Evolutionary conservation across 64 coral and sea anemone genomes (phyloP).

Genomic region (Catalaphyllia jardinei): DNA sequence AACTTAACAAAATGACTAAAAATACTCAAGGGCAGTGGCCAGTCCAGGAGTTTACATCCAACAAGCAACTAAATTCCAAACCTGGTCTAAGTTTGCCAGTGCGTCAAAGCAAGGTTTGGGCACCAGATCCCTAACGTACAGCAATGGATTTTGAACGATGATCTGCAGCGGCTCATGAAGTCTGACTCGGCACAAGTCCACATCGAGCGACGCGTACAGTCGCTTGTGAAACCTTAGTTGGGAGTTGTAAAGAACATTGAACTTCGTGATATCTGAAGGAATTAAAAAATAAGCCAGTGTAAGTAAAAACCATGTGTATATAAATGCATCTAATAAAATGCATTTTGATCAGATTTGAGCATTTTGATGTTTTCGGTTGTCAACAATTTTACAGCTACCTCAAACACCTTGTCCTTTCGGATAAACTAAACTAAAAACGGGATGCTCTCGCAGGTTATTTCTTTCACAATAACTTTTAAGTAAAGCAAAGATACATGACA

Average conservation of each 20-base stretch:
- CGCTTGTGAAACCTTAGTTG: constrained; percentile 78
- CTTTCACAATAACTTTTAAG: too few relatives aligned
- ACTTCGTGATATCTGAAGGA: constrained; percentile 62
- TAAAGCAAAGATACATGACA: too few relatives aligned
- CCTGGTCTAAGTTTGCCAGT: constrained; percentile 88
- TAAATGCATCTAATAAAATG: too few relatives aligned
- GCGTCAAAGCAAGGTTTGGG: constrained; percentile 92
- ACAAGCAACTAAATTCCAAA: background rate
- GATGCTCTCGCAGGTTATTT: too few relatives aligned
- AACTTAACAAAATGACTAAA: background rate
- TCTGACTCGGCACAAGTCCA: constrained; percentile 94
- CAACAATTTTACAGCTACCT: too few relatives aligned
- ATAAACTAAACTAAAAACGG: too few relatives aligned
- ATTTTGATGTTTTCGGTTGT: too few relatives aligned
- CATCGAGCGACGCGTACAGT: constrained; percentile 80
- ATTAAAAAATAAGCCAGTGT: background rate
- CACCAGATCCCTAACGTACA: constrained; percentile 96
- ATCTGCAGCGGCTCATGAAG: constrained; percentile 85
- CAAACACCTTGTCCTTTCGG: too few relatives aligned
- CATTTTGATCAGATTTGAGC: too few relatives aligned
- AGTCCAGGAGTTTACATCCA: background rate
- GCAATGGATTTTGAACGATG: constrained; percentile 89
- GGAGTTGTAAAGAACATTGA: constrained; percentile 95
- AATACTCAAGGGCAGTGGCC: background rate
- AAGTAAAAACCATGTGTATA: background rate